Evolutionary conservation across 2,797 vertebrate species (phyloP).

Genomic region (Capromys pilorides): DNA sequence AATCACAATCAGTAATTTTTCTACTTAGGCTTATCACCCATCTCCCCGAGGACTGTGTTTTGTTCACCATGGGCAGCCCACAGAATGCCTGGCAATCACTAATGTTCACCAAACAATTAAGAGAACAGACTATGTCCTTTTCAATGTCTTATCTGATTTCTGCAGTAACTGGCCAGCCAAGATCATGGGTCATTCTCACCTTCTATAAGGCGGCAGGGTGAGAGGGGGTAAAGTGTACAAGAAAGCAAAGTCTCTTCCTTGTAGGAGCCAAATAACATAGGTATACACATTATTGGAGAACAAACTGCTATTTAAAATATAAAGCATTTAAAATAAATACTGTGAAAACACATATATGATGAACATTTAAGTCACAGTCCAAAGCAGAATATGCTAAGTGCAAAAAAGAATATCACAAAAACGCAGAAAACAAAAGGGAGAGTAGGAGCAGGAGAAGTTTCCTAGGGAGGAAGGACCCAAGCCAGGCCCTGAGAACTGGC

Average conservation of each 20-base stretch:
- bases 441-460: not conserved
- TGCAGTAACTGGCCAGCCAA: not conserved
- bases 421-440: not conserved
- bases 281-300: not conserved
- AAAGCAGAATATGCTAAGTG: not conserved
- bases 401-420: not conserved
- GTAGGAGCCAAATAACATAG: not conserved
- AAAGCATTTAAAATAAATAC: not conserved
- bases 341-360: not conserved
- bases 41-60: not conserved
- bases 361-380: not conserved
- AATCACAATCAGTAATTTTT: not conserved
- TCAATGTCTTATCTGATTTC: not conserved
- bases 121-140: not conserved
- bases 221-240: accelerated
- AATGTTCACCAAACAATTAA: accelerated
- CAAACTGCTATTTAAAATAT: not conserved
- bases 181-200: not conserved
- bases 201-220: accelerated
- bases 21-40: not conserved
- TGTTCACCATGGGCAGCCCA: not conserved
- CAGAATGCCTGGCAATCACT: not conserved
- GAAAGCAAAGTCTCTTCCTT: not conserved
- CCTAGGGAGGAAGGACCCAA: not conserved
- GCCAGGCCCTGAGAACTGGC: not conserved